These are phyloP conservation scores for Regulus satrapa DNA, from an alignment of 2,113 vertebrate species.

Conservation along the genomic window DNA sequence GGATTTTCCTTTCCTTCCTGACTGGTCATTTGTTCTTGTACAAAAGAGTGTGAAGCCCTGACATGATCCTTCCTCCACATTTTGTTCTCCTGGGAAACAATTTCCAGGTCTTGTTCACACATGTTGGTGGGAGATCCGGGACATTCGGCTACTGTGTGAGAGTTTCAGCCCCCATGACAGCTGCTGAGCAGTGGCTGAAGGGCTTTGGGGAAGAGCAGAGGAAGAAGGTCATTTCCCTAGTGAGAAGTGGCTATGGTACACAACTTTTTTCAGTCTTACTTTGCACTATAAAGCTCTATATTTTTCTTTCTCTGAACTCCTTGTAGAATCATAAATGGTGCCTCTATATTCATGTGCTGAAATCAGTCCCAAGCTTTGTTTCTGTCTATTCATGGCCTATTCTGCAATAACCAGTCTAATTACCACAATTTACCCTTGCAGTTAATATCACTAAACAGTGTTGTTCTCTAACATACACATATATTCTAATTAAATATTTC, in stretches of 20 bases:
- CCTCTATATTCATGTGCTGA: background rate
- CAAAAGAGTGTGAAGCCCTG: background rate
- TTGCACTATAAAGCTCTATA: background rate
- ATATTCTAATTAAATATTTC: background rate
- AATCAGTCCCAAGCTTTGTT: background rate
- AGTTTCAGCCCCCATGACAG: background rate
- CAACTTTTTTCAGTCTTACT: background rate
- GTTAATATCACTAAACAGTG: background rate
- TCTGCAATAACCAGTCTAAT: background rate
- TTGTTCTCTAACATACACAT: background rate
- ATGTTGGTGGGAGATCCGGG: accelerated
- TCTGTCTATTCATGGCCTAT: background rate
- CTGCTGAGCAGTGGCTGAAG: background rate
- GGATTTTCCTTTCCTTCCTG: background rate
- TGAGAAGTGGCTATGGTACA: background rate
- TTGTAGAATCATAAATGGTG: background rate
- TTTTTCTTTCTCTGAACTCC: background rate
- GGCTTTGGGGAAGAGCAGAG: background rate
- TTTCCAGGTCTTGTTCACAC: background rate
- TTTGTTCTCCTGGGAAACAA: background rate
- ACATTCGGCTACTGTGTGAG: background rate
- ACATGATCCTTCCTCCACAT: background rate
- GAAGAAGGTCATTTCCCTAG: background rate
- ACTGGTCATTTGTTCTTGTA: background rate
- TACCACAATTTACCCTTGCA: background rate